Percentiles rank a stretch among this genome's conserved stretches.
phyloP scores from a whole-genome alignment of 2,888 invertebrate species.

The Luperina testacea region DNA sequence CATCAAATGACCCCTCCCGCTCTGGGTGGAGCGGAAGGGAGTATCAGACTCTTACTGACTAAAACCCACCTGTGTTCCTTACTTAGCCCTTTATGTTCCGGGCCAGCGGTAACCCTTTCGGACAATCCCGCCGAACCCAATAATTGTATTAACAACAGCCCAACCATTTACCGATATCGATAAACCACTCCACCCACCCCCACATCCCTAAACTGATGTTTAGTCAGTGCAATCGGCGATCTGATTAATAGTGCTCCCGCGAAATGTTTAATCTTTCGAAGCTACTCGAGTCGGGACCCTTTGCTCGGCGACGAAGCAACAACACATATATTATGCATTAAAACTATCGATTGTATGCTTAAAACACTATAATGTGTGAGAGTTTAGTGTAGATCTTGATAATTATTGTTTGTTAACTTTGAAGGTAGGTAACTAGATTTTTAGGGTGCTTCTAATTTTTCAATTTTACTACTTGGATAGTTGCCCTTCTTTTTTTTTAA shows the following conservation, averaged over 20 bases:
- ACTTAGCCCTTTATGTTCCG: no score
- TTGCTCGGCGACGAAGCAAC: constrained; percentile 61
- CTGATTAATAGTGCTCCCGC: constrained; percentile 89
- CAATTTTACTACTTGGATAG: background rate
- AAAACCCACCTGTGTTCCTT: no score
- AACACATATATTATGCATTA: constrained; percentile 83
- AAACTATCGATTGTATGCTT: constrained; percentile 80
- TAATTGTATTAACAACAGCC: background rate
- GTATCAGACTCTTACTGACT: no score
- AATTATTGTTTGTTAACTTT: background rate
- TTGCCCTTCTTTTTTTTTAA: background rate
- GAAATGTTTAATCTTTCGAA: constrained; percentile 89
- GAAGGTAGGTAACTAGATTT: background rate
- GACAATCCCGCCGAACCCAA: no score
- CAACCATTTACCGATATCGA: constrained; percentile 70
- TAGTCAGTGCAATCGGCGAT: constrained; percentile 90
- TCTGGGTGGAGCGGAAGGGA: no score
- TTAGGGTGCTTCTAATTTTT: background rate
- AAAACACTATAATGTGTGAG: constrained; percentile 48
- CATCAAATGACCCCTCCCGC: no score
- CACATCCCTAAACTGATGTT: constrained; percentile 79
- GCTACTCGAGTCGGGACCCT: constrained; percentile 78
- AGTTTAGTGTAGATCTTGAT: background rate
- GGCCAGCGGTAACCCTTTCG: no score
- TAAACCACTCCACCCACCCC: constrained; percentile 23